Base-by-base conservation (phyloP, 2,113 vertebrate species). In the Crotalus viridis region DNA sequence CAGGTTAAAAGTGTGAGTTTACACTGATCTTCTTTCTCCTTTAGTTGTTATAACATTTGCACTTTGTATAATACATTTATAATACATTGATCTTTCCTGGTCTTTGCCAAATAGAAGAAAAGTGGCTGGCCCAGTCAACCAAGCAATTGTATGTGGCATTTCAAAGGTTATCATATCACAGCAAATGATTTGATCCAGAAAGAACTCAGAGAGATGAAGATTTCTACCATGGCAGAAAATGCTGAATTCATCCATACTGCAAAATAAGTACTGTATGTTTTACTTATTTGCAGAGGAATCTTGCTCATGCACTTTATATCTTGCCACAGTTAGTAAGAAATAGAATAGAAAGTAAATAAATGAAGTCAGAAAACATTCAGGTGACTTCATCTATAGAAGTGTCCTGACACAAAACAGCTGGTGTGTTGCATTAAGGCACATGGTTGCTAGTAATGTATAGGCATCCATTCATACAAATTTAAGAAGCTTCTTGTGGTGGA, bases 1-100 rank as follows among this genome's bases (percentile, higher is more conserved):
- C 59, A 56, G 6, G 69, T 39, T 10, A 46, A 89, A n/a, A 10
- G 4, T 46, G 33, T 13, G 69, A 51, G 3, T 28, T 33, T 87
- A 59, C 10, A 91, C 57, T 51, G 55, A 19, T 39, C 46, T 48
- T 5, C 26, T 91, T 64, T 91, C 91, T 89, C 10, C 64, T 92
- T 69, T 43, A 54, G 21, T 43, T 56, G 10, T 86, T 19, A 51
- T 21, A 89, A 90, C 55, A 85, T 85, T 59, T 85, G 92, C 46
- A 61, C 69, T 93, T 89, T 51, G 69, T 22, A 46, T 85, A 56
- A 88, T 85, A 21, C 52, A 55, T 93, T 87, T 81, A 22, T 52
- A 21, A 74, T n/a, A 51, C 86, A 81, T 33, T 51, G 86, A 91
- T 43, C 52, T 93, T 93, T 91, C 91, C 39, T 81, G 26, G 55